These are phyloP conservation scores for Clamator glandarius DNA, from an alignment of 2,797 vertebrate species.

Conservation along the genomic window DNA sequence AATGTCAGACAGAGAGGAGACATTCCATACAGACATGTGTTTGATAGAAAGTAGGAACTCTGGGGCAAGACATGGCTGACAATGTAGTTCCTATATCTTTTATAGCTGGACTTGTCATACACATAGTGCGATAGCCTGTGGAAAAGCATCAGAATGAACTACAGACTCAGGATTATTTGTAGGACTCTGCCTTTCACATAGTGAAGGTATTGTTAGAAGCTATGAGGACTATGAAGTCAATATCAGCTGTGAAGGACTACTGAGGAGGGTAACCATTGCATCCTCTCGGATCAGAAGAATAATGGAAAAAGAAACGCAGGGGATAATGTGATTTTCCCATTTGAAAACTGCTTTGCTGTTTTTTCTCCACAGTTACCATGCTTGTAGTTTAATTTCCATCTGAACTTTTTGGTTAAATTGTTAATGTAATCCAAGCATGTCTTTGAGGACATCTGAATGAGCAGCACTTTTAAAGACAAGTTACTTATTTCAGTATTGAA, in stretches of 20 bases:
- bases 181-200: neutral
- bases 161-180: neutral
- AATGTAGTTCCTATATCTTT: neutral
- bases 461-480: neutral
- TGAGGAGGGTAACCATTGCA: neutral
- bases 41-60: neutral
- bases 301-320: neutral
- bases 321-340: neutral
- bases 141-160: neutral
- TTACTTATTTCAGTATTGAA: neutral
- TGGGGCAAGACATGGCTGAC: neutral
- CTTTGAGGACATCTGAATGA: neutral
- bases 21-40: neutral
- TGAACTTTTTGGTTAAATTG: neutral
- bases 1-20: neutral
- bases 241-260: neutral
- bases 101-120: neutral
- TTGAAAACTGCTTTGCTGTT: neutral
- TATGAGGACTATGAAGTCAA: neutral
- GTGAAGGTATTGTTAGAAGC: neutral
- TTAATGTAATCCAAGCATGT: neutral
- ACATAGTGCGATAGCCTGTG: rapidly evolving
- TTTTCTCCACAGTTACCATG: neutral
- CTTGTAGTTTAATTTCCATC: neutral
- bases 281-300: neutral